Conservation (phyloP, 2,797 vertebrate species). For the Pogoniulus pusillus region DNA sequence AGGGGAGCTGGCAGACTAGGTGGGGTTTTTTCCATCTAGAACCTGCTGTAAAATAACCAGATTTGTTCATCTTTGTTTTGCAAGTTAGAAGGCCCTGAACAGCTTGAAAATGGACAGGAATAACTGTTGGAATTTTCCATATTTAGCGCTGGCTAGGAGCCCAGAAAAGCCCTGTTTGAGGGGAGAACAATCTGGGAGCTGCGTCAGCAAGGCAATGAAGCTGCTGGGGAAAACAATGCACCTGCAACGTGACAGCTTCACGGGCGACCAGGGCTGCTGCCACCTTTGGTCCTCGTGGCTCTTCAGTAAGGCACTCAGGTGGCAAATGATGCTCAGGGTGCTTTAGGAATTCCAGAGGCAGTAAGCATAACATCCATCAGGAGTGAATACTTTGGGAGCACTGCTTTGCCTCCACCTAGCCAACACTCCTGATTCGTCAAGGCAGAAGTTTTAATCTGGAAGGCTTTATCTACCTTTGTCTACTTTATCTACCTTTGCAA, state of each 20-base stretch:
- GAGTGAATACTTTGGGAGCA: fast-evolving
- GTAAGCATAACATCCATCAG: background rate
- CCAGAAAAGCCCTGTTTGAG: background rate
- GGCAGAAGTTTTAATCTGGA: background rate
- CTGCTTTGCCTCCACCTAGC: background rate
- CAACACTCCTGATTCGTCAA: background rate
- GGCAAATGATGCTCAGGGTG: background rate
- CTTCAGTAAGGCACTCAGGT: fast-evolving
- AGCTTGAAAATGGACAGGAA: background rate
- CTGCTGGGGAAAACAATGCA: background rate
- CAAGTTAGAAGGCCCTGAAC: background rate
- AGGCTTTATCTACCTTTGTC: background rate
- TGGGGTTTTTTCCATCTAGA: background rate
- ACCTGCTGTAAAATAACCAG: background rate
- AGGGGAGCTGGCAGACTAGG: fast-evolving
- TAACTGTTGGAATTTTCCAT: background rate
- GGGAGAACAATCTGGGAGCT: background rate
- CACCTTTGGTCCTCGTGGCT: fast-evolving
- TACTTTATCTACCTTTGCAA: background rate
- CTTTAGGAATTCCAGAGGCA: background rate
- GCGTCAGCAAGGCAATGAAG: background rate
- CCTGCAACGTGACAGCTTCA: fast-evolving
- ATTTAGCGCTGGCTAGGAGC: conserved; percentile 18
- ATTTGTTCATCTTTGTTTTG: background rate
- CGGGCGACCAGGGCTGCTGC: background rate